A percentile compares a stretch with the other conserved stretches of the same genome.
phyloP scores from a whole-genome alignment of 2,888 invertebrate species.

The Salpingus planirostris region DNA sequence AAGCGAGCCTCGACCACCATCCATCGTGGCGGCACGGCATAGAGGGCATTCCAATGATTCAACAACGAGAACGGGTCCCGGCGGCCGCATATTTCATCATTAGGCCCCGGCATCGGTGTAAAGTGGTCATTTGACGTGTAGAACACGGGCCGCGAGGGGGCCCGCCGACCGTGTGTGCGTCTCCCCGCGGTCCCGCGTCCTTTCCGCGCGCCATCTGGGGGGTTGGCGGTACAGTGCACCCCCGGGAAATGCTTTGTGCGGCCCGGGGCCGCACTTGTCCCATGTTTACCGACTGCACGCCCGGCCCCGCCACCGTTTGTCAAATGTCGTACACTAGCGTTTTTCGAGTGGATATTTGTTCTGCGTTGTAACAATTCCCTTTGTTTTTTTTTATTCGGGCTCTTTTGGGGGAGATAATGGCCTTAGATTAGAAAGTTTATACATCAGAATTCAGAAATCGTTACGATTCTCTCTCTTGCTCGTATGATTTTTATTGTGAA shows the following conservation, averaged over 20 bases:
- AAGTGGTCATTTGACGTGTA: constrained; percentile 47
- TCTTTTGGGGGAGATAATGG: constrained; percentile 27
- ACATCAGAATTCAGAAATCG: no score
- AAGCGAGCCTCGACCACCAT: no score
- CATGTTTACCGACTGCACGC: constrained; percentile 23
- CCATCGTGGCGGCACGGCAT: constrained; percentile 17
- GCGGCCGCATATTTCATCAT: constrained; percentile 46
- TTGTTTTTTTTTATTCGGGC: constrained; percentile 24
- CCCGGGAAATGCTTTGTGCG: constrained; percentile 33
- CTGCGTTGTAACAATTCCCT: constrained; percentile 14
- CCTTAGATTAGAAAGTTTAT: constrained; percentile 26
- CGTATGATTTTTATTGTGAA: no score
- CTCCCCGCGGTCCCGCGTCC: not conserved
- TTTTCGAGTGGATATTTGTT: constrained; percentile 33
- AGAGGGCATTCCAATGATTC: constrained; percentile 45
- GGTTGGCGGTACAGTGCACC: constrained; percentile 23
- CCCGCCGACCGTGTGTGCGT: constrained; percentile 7
- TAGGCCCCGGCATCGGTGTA: constrained; percentile 43
- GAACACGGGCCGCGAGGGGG: constrained; percentile 30
- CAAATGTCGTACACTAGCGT: constrained; percentile 35
- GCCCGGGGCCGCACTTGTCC: constrained; percentile 21
- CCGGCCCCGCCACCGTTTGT: constrained; percentile 35
- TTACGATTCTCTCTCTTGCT: no score
- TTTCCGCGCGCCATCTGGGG: constrained; percentile 12
- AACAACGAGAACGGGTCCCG: constrained; percentile 43